These are phyloP conservation scores for Proisotoma minuta DNA, from an alignment of 2,888 invertebrate species.

Conservation along the genomic window DNA sequence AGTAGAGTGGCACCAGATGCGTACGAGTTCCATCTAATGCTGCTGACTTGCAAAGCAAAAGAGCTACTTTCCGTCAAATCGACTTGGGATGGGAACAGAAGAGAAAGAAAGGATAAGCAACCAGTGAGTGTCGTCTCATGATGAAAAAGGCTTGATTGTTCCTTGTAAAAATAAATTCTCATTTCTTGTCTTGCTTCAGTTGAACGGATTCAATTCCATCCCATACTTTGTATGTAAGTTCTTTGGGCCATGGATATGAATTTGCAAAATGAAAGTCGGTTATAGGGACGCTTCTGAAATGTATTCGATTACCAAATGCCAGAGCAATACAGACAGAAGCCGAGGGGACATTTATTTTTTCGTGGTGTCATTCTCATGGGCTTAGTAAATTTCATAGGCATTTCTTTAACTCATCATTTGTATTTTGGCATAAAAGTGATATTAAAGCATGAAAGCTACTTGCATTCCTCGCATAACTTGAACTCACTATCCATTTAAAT, in stretches of 20 bases:
- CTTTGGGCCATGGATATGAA: neutral
- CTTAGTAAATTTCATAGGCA: constrained; percentile 5
- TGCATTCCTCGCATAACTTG: constrained; percentile 13
- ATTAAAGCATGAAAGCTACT: constrained; percentile 5
- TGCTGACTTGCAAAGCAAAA: neutral
- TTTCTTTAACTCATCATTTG: constrained; percentile 11
- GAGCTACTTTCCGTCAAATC: neutral
- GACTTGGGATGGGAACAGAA: neutral
- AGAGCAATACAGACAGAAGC: neutral
- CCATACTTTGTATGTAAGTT: too few relatives aligned
- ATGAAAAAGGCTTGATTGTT: constrained; percentile 15
- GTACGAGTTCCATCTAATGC: neutral
- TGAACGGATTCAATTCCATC: neutral
- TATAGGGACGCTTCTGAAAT: neutral
- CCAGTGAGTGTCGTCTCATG: neutral
- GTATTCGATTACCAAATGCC: constrained; percentile 12
- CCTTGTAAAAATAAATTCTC: constrained; percentile 14
- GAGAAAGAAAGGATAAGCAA: neutral
- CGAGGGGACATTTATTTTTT: constrained; percentile 9
- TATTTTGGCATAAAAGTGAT: constrained; percentile 9
- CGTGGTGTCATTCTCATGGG: constrained; percentile 14
- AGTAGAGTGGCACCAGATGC: constrained; percentile 1
- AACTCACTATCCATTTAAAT: constrained; percentile 7
- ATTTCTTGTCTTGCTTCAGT: constrained; percentile 3
- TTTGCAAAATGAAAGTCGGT: neutral